Evolutionary conservation across 2,888 invertebrate species (phyloP), one percentile per base, ranked within the genome.

Genomic region (Drosophila glabriapex): DNA sequence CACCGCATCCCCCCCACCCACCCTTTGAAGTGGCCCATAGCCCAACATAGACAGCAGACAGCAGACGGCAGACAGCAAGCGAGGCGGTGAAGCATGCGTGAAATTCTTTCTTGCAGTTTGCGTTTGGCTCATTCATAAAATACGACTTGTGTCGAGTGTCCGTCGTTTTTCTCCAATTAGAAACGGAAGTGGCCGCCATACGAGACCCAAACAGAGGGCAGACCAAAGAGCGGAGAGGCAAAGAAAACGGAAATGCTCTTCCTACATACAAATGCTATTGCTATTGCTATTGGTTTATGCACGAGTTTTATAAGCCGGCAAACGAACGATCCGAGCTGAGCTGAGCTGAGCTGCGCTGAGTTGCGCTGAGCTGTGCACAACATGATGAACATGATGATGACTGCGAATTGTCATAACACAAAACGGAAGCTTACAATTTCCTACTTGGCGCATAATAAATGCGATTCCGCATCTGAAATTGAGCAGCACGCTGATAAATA

Each of bases 401-500:
- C 78, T 76, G 82, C 82, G 73, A 90, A 89, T 73, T 81, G 85
- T 76, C 84, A 90, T 89, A 85, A 89, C 78, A 84, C 76, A 80
- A 89, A 87, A 76, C 91, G 91, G 87, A 87, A 91, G 87, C 83
- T 46, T 64, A 85, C 90, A 91, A 91, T 87, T 89, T 87, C 91
- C 91, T 87, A 87, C 80, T 91, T 87, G 83, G 64, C 80, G 80
- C 84, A 90, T 72, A 88, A 81, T 78, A 83, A 90, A 83, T 89
- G 67, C 74, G 68, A 74, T 82, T 81, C 71, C 78, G 84, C 74
- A 83, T 77, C 77, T 72, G 66, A 80, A 76, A 80, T 69, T 69
- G 72, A 76, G 58, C 66, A 43, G 50, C 78, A 56, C 31, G 29
- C 49, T 62, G 60, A 37, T 54, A 71, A 65, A 61, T 49, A 41